Base-by-base conservation (phyloP, 2,797 vertebrate species). In the Macropodus opercularis region DNA sequence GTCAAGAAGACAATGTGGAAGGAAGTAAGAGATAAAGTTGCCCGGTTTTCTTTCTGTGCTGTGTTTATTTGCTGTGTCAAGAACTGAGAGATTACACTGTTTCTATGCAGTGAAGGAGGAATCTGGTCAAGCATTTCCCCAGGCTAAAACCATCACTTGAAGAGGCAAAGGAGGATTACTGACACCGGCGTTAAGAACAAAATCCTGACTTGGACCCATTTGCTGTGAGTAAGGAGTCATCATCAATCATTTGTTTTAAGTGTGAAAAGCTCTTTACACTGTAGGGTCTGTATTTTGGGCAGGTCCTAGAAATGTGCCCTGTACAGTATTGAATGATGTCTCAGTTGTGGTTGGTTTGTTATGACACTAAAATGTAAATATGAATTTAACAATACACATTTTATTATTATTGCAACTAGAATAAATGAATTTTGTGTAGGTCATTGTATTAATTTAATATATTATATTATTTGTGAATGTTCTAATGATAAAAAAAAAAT, bases 51-150 rank as follows among this genome's bases (percentile, higher is more conserved):
- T 80, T 87, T 90, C 82, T 87, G 80, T 59, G 64, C 69, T 61
- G 77, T 93, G 92, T 94, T 94, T 94, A 92, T 94, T 93, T 94
- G 91, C 91, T 91, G 86, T 94, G 91, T 93, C 91, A 93, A 89
- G 90, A 84, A 91, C 90, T 92, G 91, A 94, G 93, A 94, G 92
- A 94, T 93, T 93, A 93, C 91, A 90, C 86, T 81, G 85, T 90
- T 91, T 89, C 87, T 82, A 86, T 76, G 88, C 85, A 74, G 79
- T 75, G 69, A 84, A 81, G 69, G 75, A 91, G 85, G 89, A 90
- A 89, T 91, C 90, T 92, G 91, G 87, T 90, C 89, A 88, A 89
- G 89, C 84, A 80, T 90, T 85, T 81, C 92, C 92, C 83, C 85
- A 1, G 92, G 92, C 91, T 83, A 86, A 88, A 88, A 90, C 77